Conservation (phyloP, 2,888 invertebrate species). For the Drosophila gaucha region DNA sequence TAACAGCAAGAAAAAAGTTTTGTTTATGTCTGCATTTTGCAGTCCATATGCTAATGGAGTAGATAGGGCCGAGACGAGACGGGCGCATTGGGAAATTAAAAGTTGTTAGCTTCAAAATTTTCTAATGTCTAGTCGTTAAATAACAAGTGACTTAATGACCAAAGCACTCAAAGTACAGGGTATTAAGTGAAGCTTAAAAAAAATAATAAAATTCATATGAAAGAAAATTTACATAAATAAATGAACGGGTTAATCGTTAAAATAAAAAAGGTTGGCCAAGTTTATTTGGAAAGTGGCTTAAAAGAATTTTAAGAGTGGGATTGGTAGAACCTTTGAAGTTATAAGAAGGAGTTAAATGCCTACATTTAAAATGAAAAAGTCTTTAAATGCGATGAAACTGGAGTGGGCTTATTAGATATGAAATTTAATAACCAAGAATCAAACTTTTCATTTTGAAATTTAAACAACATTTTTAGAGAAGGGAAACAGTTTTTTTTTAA, state of each 20-base stretch:
- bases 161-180: background rate
- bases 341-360: too few species aligned
- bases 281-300: background rate
- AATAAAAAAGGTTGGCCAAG: background rate
- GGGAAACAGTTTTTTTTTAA: too few species aligned
- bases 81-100: slow-evolving; percentile 73
- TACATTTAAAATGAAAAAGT: background rate
- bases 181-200: background rate
- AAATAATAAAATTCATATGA: background rate
- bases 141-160: slow-evolving; percentile 27
- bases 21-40: slow-evolving; percentile 65
- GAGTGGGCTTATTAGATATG: too few species aligned
- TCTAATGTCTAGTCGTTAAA: slow-evolving; percentile 37
- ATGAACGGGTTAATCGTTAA: slow-evolving; percentile 8
- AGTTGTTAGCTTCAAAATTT: slow-evolving; percentile 32
- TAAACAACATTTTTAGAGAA: too few species aligned
- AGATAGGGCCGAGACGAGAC: slow-evolving; percentile 17
- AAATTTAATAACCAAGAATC: too few species aligned
- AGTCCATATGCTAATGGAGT: slow-evolving; percentile 63
- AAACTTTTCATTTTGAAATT: too few species aligned
- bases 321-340: background rate
- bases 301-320: background rate
- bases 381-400: background rate
- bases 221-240: background rate
- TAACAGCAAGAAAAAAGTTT: slow-evolving; percentile 53